Percentiles rank a stretch among this genome's conserved stretches.
Conservation (phyloP, 2,113 vertebrate species). For the Sylvietta virens region DNA sequence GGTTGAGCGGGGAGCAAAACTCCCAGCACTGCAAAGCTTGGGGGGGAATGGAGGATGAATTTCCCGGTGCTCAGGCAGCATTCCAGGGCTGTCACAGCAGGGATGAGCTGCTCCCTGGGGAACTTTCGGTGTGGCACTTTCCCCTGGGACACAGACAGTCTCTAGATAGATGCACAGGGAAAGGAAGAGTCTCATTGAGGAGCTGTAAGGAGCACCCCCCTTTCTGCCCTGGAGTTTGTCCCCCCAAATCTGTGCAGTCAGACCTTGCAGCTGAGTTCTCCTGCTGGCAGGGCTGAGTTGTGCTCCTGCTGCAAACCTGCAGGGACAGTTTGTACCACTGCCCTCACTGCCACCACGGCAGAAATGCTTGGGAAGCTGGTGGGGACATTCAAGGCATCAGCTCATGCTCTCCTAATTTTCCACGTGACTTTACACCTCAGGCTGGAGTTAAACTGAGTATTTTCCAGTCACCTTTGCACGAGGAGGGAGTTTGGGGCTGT, state of each 20-base stretch:
- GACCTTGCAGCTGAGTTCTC: no score
- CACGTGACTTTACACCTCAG: neutral
- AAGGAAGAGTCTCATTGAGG: neutral
- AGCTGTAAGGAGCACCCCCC: neutral
- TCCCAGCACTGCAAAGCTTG: neutral
- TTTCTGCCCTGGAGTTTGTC: no score
- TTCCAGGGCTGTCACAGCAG: neutral
- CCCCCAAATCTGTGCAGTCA: no score
- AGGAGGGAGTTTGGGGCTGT: neutral
- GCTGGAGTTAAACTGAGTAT: neutral
- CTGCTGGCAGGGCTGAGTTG: no score
- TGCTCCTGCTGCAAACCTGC: no score
- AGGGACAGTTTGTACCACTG: no score
- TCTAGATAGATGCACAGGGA: neutral
- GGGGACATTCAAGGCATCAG: neutral
- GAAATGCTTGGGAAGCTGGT: neutral
- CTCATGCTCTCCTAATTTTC: neutral
- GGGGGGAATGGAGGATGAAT: neutral
- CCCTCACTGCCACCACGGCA: neutral
- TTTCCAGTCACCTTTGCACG: neutral
- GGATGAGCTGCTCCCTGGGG: neutral
- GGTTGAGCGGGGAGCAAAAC: neutral
- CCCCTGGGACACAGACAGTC: neutral
- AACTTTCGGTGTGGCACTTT: neutral
- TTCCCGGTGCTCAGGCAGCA: neutral